Conservation (phyloP, 2,113 vertebrate species). For the Orientallactaga bullata region DNA sequence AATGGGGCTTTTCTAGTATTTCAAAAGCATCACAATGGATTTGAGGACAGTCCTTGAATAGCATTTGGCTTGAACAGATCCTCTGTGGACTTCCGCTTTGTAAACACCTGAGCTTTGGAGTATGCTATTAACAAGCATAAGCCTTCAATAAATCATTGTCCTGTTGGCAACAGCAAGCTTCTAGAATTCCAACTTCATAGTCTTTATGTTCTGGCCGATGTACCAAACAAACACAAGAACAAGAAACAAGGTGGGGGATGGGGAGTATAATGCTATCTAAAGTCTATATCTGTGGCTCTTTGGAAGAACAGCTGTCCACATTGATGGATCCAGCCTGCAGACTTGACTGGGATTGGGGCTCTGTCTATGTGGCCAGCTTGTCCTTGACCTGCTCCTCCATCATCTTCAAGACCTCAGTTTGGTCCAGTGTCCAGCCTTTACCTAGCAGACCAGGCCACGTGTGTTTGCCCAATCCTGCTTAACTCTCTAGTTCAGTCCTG, state of each 20-base stretch:
- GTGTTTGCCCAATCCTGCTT: neutral
- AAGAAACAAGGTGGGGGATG: neutral
- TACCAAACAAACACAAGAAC: neutral
- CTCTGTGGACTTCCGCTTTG: neutral
- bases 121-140: neutral
- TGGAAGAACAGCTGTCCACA: neutral
- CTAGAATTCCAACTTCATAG: neutral
- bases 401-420: neutral
- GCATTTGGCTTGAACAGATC: neutral
- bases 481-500: neutral
- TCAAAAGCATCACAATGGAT: neutral
- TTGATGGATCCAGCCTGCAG: neutral
- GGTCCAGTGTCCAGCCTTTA: neutral
- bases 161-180: neutral
- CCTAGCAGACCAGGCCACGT: neutral
- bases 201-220: neutral
- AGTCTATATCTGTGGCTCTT: neutral
- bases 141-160: constrained; percentile 17
- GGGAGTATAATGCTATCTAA: neutral
- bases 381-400: too few relatives aligned
- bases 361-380: neutral
- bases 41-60: neutral
- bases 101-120: neutral
- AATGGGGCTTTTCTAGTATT: neutral
- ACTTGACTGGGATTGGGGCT: neutral